Evolutionary conservation across 2,797 vertebrate genomes (phyloP).

Genomic region (Sphaeramia orbicularis): DNA sequence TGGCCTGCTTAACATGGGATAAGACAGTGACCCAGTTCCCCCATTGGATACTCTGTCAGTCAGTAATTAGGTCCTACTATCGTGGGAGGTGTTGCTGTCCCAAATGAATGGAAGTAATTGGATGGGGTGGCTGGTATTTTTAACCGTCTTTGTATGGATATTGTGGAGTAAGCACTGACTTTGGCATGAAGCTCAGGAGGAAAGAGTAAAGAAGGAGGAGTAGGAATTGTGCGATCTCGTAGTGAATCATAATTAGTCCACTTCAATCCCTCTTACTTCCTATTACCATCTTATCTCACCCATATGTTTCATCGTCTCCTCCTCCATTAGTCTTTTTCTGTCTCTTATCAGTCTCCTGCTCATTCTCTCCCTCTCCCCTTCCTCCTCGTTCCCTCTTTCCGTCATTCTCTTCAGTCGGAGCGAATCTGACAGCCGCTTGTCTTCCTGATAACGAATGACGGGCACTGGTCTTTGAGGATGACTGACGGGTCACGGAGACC

Average conservation of each 20-base stretch:
- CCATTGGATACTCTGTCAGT: constrained; percentile 63
- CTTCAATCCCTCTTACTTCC: constrained; percentile 70
- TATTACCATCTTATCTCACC: constrained; percentile 69
- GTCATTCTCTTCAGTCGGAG: constrained; percentile 39
- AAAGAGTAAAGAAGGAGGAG: constrained; percentile 42
- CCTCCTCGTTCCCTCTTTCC: constrained; percentile 26
- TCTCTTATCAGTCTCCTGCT: constrained; percentile 55
- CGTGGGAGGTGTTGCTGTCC: constrained; percentile 65
- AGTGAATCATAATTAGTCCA: constrained; percentile 77
- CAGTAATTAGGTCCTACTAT: constrained; percentile 71
- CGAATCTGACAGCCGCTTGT: constrained; percentile 50
- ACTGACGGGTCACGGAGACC: constrained; percentile 58
- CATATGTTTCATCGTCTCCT: constrained; percentile 61
- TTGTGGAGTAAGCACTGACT: constrained; percentile 45
- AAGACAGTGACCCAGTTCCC: constrained; percentile 63
- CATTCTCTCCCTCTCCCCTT: constrained; percentile 29
- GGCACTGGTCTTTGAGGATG: constrained; percentile 32
- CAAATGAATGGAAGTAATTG: constrained; percentile 69
- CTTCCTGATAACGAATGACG: constrained; percentile 46
- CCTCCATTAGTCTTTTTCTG: constrained; percentile 51
- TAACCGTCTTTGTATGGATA: constrained; percentile 59
- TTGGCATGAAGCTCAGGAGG: constrained; percentile 38
- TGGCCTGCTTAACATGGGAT: constrained; percentile 63
- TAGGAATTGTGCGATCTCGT: constrained; percentile 51
- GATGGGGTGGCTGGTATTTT: constrained; percentile 64